Base-by-base conservation (phyloP, 2,797 vertebrate species). In the Megalops cyprinoides region DNA sequence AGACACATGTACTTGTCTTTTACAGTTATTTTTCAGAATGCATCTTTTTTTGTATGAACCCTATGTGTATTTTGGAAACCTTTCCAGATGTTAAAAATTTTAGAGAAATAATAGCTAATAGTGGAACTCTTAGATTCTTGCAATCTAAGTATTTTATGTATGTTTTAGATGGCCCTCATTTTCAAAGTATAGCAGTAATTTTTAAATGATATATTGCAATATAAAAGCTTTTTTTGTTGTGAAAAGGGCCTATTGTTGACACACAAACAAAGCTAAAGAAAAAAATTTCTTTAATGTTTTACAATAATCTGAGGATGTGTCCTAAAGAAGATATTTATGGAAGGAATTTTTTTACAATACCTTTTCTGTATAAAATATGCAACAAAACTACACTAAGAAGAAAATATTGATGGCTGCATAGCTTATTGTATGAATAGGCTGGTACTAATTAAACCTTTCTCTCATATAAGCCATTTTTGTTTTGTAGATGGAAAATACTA, bases 361-460 rank as follows among this genome's bases (percentile, higher is more conserved):
- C 91, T 87, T 96, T 91, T 98, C 96, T 99, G 97, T 99, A 99
- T 99, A 99, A 98, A 99, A 96, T 97, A 95, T 96, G 95, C 95
- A 98, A 96, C 94, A 94, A 91, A 94, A 94, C 93, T 96, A 97
- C 95, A 96, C 94, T 95, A 96, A 96, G 95, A 96, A 97, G 98
- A 95, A 99, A 97, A 99, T 99, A 99, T 98, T 99, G 96, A 98
- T 95, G 90, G 94, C 95, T 97, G 95, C 96, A 94, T 97, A 97
- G 95, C 97, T 93, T 97, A 97, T 97, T 98, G 97, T 98, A 95
- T 96, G 94, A 94, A n/a, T n/a, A 96, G 96, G 96, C 96, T 98
- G 97, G 97, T 99, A 99, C 97, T 99, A 98, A 97, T 98, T 95
- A 93, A 95, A 93, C 74, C 89, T 90, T 94, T 91, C 92, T 93